Evolutionary conservation across 2,797 vertebrate species (phyloP), one percentile per base, ranked within the genome.

Genomic region (Enteromius fasciolatus): DNA sequence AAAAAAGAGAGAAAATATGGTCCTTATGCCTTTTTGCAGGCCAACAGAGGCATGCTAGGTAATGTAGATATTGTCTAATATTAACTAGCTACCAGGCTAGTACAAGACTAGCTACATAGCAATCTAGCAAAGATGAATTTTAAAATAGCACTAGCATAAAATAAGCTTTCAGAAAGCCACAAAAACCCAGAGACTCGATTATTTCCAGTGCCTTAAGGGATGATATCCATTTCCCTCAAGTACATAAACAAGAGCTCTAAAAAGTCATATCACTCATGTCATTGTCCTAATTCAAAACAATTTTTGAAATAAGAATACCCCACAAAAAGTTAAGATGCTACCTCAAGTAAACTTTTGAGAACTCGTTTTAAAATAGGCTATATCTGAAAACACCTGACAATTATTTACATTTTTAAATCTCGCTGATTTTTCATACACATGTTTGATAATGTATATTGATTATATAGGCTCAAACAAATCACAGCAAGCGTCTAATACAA

Each of bases 401-500:
- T 50, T 3, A 4, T 46, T 28, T 28, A 31, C 2, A 46, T 73
- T 15, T 54, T 36, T 3, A 15, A 74, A 31, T 57, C 31, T 76
- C 41, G 14, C n/a, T 20, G 3, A 25, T 17, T 44, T 41, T 67
- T 50, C 5, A 23, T 79, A 28, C 1, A 23, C 1, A 23, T 33
- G 5, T 63, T 66, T 50, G 17, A 14, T 48, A 20, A 10, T 41
- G 20, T 31, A 54, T 33, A 36, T 50, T 57, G 10, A 41, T 15
- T 4, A 6, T 50, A 41, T 3, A 44, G 44, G 44, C 48, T 57
- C 8, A 70, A 72, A 64, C 14, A 46, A 48, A 74, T 61, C 57
- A 63, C 14, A 73, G 28, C 50, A 80, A 70, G 76, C 66, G 70
- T 67, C 23, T 41, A 69, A 57, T 50, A 61, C 54, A 61, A 59